These are phyloP conservation scores for Solen grandis DNA, from an alignment of 1,140 invertebrate species.

Conservation along the genomic window DNA sequence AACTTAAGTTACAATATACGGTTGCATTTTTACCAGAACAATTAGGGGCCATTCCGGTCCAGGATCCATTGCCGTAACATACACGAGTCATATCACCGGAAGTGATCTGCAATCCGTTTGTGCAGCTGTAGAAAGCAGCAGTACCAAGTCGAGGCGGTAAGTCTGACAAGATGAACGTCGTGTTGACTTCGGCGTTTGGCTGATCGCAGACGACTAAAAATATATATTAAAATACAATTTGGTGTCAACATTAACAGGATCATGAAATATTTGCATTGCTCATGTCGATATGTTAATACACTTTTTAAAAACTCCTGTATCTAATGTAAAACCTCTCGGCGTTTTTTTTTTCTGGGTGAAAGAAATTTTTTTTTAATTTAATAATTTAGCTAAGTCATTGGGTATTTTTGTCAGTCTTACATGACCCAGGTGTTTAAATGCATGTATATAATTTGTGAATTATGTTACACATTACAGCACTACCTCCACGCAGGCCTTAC, in stretches of 20 bases:
- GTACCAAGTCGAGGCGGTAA: background rate
- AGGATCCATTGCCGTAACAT: background rate
- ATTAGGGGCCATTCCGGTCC: background rate
- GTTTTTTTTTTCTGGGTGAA: too few species aligned
- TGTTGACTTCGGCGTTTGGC: background rate
- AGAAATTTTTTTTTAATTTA: too few species aligned
- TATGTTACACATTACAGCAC: background rate
- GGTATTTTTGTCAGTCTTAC: background rate
- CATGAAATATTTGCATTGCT: too few species aligned
- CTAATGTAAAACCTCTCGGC: too few species aligned
- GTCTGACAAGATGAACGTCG: background rate
- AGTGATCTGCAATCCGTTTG: background rate
- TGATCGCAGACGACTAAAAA: background rate
- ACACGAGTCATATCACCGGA: background rate
- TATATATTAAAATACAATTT: too few species aligned
- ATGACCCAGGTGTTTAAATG: background rate
- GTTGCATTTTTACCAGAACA: background rate
- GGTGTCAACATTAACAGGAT: too few species aligned
- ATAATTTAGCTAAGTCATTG: background rate
- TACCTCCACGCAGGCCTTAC: background rate
- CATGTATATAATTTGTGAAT: background rate
- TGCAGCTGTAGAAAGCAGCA: background rate
- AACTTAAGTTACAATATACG: too few species aligned
- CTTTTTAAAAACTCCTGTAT: too few species aligned
- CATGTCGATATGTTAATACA: too few species aligned